phyloP scores from a whole-genome alignment of 2,113 vertebrate species.

The Hyperopisus bebe region DNA sequence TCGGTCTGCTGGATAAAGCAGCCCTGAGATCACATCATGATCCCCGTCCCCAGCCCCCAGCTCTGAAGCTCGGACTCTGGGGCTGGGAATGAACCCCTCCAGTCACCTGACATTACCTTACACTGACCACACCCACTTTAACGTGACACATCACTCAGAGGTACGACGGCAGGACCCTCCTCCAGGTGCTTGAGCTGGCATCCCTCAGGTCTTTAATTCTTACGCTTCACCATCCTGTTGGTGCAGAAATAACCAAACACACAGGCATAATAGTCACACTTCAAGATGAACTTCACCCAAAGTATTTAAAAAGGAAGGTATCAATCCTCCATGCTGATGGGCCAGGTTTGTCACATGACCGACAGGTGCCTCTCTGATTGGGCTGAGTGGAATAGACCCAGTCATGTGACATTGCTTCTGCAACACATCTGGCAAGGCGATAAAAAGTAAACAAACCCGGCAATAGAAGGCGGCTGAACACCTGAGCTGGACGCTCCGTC shows the following conservation, averaged over 20 bases:
- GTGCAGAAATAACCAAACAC: not conserved
- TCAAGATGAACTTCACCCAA: not conserved
- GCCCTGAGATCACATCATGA: not conserved
- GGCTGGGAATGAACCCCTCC: not conserved
- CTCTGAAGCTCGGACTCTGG: not conserved
- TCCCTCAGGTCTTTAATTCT: not conserved
- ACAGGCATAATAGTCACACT: not conserved
- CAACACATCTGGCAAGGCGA: not conserved
- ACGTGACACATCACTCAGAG: not conserved
- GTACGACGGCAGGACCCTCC: not conserved
- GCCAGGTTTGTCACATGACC: not conserved
- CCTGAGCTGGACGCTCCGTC: not conserved
- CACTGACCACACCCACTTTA: not conserved
- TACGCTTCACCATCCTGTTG: not conserved
- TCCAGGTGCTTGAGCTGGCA: not conserved
- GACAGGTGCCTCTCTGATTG: not conserved
- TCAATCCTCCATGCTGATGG: not conserved
- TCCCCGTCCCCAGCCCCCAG: not conserved
- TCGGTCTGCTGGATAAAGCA: not conserved
- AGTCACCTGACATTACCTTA: not conserved
- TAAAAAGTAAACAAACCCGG: not conserved
- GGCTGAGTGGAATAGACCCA: not conserved
- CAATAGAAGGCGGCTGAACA: not conserved
- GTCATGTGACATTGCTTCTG: not conserved
- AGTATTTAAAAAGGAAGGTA: not conserved